These are phyloP conservation scores for Drepana arcuata DNA, from an alignment of 1,140 invertebrate species.

Conservation along the genomic window DNA sequence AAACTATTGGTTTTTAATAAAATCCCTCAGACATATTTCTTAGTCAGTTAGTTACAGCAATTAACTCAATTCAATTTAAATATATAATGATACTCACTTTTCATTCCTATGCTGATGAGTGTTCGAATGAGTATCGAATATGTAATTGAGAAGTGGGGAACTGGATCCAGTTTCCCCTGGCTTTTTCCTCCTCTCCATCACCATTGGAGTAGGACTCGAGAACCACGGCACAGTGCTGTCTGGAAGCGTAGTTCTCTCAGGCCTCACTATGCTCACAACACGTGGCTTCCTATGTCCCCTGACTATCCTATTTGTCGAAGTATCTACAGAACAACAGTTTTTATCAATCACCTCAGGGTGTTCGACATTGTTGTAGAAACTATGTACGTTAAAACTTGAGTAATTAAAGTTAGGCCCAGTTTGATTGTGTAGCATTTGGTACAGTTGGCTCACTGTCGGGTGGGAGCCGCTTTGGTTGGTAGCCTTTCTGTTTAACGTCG, in stretches of 20 bases:
- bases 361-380: conserved; percentile 27
- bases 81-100: conserved; percentile 39
- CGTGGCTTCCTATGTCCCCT: conserved; percentile 40
- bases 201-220: conserved; percentile 19
- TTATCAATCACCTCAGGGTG: too few relatives aligned
- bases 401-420: conserved; percentile 26
- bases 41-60: too few relatives aligned
- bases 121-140: conserved; percentile 63
- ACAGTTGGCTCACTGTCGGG: conserved; percentile 52
- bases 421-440: conserved; percentile 51
- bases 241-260: conserved; percentile 24
- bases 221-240: conserved; percentile 11
- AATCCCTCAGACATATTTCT: too few relatives aligned
- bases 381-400: conserved; percentile 29
- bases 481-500: conserved; percentile 31
- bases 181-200: conserved; percentile 37
- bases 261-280: conserved; percentile 29
- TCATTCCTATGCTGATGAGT: conserved; percentile 61
- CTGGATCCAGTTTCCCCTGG: conserved; percentile 53
- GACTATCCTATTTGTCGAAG: too few relatives aligned
- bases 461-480: conserved; percentile 21
- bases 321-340: too few relatives aligned
- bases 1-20: too few relatives aligned
- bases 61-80: too few relatives aligned
- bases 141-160: conserved; percentile 60